Base-by-base conservation (phyloP, 2,888 invertebrate species). In the Pharmacophagus antenor region DNA sequence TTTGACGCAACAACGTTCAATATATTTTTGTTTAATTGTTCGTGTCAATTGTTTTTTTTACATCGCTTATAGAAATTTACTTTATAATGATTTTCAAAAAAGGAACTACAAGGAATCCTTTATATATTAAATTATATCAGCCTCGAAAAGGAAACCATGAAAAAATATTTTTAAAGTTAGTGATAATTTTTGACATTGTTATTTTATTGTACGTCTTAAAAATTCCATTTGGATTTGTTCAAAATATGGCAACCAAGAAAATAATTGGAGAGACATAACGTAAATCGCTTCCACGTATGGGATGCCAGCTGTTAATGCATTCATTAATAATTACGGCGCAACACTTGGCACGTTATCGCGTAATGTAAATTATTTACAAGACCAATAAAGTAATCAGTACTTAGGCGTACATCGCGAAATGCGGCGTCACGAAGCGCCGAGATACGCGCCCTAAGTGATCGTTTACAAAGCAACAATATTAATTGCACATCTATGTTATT, bases 361-460 rank as follows among this genome's bases (percentile, higher is more conserved):
- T 37, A 31, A 46, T 20, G 56, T 61, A 63, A 61, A 61, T 61
- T 64, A 64, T 65, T 52, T 52, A 56, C 63, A 41, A 27, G 50
- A 22, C 49, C 21, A 61, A 66, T 67, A 67, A 69, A 70, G 64
- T 68, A 63, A 64, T 65, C 59, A 60, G 55, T 65, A 64, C 67
- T 66, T 63, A 66, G 58, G 60, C 60, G 63, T 56, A 56, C 57
- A 65, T 63, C 58, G 65, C 63, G 64, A 65, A 62, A 55, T 62
- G 51, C 46, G 49, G 42, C 25, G 23, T 18, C 46, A 47, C 58
- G 61, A 67, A 62, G 63, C 61, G 47, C 49, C 41, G 58, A 58
- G 69, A 67, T 69, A 70, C 48, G 48, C 61, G 55, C 7, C 53
- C 64, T 68, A 70, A 70, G 70, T 69, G 70, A 69, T 70, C 70